Base-by-base conservation (phyloP, 2,113 vertebrate genomes). In the Scartelaos histophorus region DNA sequence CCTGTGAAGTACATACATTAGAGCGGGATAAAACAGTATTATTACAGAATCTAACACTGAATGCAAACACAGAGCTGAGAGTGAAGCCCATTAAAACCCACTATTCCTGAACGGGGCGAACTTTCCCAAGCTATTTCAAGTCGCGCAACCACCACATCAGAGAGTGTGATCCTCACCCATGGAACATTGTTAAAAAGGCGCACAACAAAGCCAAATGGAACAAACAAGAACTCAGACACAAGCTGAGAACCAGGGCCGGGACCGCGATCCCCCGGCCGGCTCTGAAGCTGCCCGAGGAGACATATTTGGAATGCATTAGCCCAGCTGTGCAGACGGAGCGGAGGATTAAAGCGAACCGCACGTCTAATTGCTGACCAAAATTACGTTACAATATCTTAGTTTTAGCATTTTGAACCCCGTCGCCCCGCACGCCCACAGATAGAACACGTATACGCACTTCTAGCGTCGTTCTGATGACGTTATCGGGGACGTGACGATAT, bases 131-230 rank as follows among this genome's bases (percentile, higher is more conserved):
- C 22, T 67, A 54, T 74, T 66, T 51, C 51, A 17, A 67, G 51
- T 70, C 57, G 73, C n/a, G 49, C 29, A 47, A 51, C 51, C 24
- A 9, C 1, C 61, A 19, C n/a, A 73, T 69, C 70, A 51, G 16
- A 67, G 49, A 68, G 51, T 62, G 4, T 74, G 75, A 87, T 67
- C 21, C 69, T 21, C 13, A 57, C n/a, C 67, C 60, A 17, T 17
- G 38, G 29, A 77, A 57, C 67, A 46, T 13, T 45, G 76, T 43
- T 46, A 45, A 72, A 35, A 77, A 29, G 51, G 67, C 35, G 19
- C 12, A 47, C 71, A 76, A 75, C 62, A 72, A 54, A 80, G 47
- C 35, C 70, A 71, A 46, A 35, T 16, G 24, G 21, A 3, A 67
- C 62, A 78, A 2, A 76, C 64, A 77, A 68, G 75, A 68, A 69